A percentile compares a stretch with the other conserved stretches of the same genome.
phyloP scores from a whole-genome alignment of 2,797 vertebrate genomes.

The Phylloscopus collybita region DNA sequence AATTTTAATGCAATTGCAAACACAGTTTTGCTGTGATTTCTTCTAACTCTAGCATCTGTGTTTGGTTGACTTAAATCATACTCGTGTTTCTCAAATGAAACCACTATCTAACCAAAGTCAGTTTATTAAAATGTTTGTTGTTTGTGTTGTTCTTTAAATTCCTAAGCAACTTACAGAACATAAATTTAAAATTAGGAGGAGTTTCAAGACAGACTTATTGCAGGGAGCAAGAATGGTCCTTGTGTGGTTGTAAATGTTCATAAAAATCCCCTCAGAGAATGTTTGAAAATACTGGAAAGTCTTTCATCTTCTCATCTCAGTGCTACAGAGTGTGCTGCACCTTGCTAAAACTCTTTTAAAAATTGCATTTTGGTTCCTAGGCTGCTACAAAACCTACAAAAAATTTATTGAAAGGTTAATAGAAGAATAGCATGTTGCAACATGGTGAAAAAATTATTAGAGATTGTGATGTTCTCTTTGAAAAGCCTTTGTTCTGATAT shows the following conservation, averaged over 20 bases:
- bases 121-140: conserved; percentile 15
- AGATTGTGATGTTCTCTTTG: background rate
- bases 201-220: background rate
- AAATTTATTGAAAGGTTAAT: background rate
- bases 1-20: conserved; percentile 47
- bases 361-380: background rate
- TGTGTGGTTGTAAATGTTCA: background rate
- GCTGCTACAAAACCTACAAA: background rate
- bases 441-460: background rate
- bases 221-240: background rate
- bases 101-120: background rate
- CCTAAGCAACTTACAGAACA: background rate
- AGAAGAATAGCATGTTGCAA: background rate
- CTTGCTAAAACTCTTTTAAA: background rate
- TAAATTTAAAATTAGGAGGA: background rate
- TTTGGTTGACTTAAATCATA: conserved; percentile 46
- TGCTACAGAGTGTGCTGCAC: background rate
- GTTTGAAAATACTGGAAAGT: background rate
- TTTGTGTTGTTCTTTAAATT: background rate
- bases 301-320: background rate
- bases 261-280: background rate
- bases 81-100: conserved; percentile 27
- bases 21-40: conserved; percentile 31
- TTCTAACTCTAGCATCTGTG: conserved; percentile 26
- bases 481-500: background rate